Conservation (phyloP, 2,113 vertebrate species). For the Sinocyclocheilus anophthalmus region DNA sequence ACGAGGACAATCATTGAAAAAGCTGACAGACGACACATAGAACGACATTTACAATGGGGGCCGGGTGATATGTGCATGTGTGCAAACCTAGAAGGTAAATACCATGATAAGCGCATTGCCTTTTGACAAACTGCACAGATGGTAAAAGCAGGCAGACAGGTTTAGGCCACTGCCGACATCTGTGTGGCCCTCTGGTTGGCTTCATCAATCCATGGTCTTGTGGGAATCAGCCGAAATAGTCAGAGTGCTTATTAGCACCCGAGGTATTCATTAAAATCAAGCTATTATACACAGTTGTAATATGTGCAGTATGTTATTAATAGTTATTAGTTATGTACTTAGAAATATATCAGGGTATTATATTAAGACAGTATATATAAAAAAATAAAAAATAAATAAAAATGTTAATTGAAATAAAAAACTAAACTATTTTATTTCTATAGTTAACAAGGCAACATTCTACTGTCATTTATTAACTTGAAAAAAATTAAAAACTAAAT, state of each 20-base stretch:
- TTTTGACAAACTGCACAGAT: conserved; percentile 71
- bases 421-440: too few species aligned
- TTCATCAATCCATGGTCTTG: conserved; percentile 98
- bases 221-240: conserved; percentile 89
- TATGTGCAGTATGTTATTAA: background rate
- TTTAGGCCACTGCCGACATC: conserved; percentile 97
- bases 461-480: too few species aligned
- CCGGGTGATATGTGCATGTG: conserved; percentile 91
- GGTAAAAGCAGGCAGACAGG: conserved; percentile 59
- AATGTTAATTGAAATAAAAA: too few species aligned
- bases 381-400: too few species aligned
- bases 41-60: conserved; percentile 91
- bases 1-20: conserved; percentile 90
- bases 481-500: too few species aligned
- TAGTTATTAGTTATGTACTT: too few species aligned
- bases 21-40: conserved; percentile 87
- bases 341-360: too few species aligned
- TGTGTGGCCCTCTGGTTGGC: conserved; percentile 98
- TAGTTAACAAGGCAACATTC: too few species aligned
- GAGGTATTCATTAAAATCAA: background rate
- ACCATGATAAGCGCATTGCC: conserved; percentile 95
- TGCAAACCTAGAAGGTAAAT: conserved; percentile 98
- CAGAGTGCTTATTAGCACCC: background rate
- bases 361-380: too few species aligned
- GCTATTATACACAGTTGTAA: background rate